Evolutionary conservation across 2,797 vertebrate species (phyloP), one percentile per base, ranked within the genome.

Genomic region (Gadopsis bispinosus): DNA sequence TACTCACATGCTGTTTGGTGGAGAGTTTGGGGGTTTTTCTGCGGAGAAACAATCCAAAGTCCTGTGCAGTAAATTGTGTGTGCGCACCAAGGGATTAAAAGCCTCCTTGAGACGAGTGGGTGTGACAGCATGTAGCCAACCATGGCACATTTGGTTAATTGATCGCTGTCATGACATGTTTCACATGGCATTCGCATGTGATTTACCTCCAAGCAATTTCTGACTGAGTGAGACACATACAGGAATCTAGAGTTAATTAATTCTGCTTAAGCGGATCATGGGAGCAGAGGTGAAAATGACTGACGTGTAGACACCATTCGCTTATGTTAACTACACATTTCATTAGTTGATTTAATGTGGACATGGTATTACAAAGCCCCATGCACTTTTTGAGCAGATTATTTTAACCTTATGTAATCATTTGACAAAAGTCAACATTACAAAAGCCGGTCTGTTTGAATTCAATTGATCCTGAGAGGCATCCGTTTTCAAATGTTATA

Each of bases 1-100:
- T 86, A 94, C 93, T 94, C 87, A 94, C 93, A 58, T 86, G 87
- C 71, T 67, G 55, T 50, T 63, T 47, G 58, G 4, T 74, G 72
- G 37, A 75, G 79, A 56, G 65, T 67, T 73, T 67, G 29, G 29
- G 79, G 55, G 26, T 26, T 61, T 83, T 81, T 86, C 82, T 87
- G 84, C 41, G 62, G 74, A 64, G 39, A 53, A 66, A 50, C 68
- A 77, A 91, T 76, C 80, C 88, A 90, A 88, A 87, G 90, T 90
- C 88, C 92, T 76, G 74, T 20, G 66, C 53, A 62, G 55, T 37
- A 56, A 75, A 72, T 20, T 11, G 20, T 4, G 68, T 39, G 55
- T 19, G 65, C 43, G 58, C 5, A 7, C 33, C 55, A 7, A 7
- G 35, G 69, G 81, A 79, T 88, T 89, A 87, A 87, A 79, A 79